These are phyloP conservation scores for Arrhamphus sclerolepis DNA, from an alignment of 2,797 vertebrate genomes.

Conservation along the genomic window DNA sequence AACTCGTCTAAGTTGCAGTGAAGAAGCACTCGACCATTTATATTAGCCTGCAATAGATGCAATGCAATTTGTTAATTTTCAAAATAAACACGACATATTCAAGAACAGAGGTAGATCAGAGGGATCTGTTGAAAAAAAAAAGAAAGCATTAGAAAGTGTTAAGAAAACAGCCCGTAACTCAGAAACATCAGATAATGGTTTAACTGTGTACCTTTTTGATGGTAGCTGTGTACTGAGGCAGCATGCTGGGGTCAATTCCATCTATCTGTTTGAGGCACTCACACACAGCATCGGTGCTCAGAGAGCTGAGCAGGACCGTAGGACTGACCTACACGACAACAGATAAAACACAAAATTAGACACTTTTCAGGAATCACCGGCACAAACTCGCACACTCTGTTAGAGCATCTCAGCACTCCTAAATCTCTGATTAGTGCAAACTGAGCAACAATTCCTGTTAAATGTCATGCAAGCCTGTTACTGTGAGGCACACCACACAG, in stretches of 20 bases:
- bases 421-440: slow-evolving; percentile 41
- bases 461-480: slow-evolving; percentile 46
- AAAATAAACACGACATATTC: too few species aligned
- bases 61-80: not conserved
- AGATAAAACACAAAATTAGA: slow-evolving; percentile 5
- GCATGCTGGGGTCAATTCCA: slow-evolving; percentile 89
- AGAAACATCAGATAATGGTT: not conserved
- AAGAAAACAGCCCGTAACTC: not conserved
- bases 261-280: slow-evolving; percentile 89
- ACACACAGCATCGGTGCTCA: slow-evolving; percentile 90
- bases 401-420: slow-evolving; percentile 39
- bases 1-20: slow-evolving; percentile 96
- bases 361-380: slow-evolving; percentile 13
- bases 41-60: slow-evolving; percentile 86
- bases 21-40: slow-evolving; percentile 93
- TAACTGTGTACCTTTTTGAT: slow-evolving; percentile 87
- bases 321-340: slow-evolving; percentile 55
- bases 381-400: slow-evolving; percentile 30
- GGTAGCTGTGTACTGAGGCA: slow-evolving; percentile 88
- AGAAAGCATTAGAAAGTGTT: not conserved
- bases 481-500: slow-evolving; percentile 38
- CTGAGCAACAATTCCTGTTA: slow-evolving; percentile 42
- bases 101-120: too few species aligned
- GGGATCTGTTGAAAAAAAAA: too few species aligned
- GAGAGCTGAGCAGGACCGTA: slow-evolving; percentile 81